Base-by-base conservation (phyloP, 2,797 vertebrate genomes). In the Acipenser oxyrinchus region DNA sequence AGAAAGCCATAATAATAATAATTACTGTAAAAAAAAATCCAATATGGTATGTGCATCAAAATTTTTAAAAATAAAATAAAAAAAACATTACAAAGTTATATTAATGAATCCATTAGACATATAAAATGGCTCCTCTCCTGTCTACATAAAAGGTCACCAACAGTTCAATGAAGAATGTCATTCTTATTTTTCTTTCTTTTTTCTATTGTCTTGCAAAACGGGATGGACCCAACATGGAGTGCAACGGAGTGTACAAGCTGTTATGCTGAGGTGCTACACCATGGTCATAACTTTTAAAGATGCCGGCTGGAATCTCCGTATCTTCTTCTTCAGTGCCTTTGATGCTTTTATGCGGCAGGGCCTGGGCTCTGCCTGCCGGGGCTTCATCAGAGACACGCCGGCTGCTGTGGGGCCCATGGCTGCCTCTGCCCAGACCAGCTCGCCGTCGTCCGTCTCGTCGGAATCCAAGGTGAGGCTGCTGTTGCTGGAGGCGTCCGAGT, bases 211-310 rank as follows among this genome's bases (percentile, higher is more conserved):
- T 57, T 64, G 49, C 66, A 59, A 48, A 9, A 49, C 7, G 4
- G 48, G 51, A 65, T 49, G 58, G 10, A 55, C 55, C 9, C 60
- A 48, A 79, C 18, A 55, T 37, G 37, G 37, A 37, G 18, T 18
- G 18, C 70, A 76, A 60, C 67, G 73, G 67, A 49, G 60, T 62
- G 7, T 68, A 23, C 70, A 73, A 72, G 0, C 60, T 49, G 6
- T 8, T 13, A 10, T 52, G 6, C 4, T 65, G 37, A 12, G 66
- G 60, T 66, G 18, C 86, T 87, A 97, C 74, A 99, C 94, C 81
- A 93, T 89, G 73, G 95, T 97, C 93, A 99, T 98, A 81, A 99
- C 92, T 82, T 94, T 96, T 73, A 98, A 81, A 1, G 94, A 84
- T 0, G 92, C 86, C 0, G 94, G 95, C n/a, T 95, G 94, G 82